These are phyloP conservation scores for Theonella swinhoei DNA, from an alignment of 37 sponge, comb jelly and placozoan species.

Conservation along the genomic window DNA sequence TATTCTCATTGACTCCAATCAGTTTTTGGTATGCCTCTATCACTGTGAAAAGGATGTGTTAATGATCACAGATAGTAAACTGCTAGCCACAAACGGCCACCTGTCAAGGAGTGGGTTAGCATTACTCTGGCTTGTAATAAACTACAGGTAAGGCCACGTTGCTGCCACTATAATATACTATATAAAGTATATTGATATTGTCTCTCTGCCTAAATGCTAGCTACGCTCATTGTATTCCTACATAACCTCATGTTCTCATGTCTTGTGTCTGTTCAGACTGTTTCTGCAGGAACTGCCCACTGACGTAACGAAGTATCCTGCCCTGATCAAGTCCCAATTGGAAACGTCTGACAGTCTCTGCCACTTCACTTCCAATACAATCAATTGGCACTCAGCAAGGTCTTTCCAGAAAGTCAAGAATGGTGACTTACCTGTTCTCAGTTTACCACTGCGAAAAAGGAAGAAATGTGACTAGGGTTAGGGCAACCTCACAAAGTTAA, in stretches of 20 bases:
- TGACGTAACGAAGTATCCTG: conserved; percentile 13
- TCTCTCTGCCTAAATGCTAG: background rate
- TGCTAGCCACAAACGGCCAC: conserved; percentile 2
- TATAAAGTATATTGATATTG: no score
- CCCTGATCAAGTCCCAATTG: conserved; percentile 18
- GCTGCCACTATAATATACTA: background rate
- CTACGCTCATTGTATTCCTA: background rate
- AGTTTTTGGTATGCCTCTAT: conserved; percentile 7
- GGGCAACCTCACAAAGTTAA: no score
- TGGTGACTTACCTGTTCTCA: conserved; percentile 19
- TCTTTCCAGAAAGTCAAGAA: background rate
- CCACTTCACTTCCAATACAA: conserved; percentile 18
- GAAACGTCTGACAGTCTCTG: conserved; percentile 6
- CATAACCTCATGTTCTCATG: conserved; percentile 5
- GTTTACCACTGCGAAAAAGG: no score
- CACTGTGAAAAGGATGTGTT: conserved; percentile 9
- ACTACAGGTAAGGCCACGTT: conserved; percentile 8
- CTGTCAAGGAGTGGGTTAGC: conserved; percentile 9
- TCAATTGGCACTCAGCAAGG: conserved; percentile 7
- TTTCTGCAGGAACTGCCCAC: conserved; percentile 21
- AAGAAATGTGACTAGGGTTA: no score
- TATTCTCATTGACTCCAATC: background rate
- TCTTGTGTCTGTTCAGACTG: conserved; percentile 19
- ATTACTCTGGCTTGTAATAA: conserved; percentile 18
- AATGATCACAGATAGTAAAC: background rate